phyloP scores from a whole-genome alignment of 2,797 vertebrate genomes.

The Peromyscus melanophrys region DNA sequence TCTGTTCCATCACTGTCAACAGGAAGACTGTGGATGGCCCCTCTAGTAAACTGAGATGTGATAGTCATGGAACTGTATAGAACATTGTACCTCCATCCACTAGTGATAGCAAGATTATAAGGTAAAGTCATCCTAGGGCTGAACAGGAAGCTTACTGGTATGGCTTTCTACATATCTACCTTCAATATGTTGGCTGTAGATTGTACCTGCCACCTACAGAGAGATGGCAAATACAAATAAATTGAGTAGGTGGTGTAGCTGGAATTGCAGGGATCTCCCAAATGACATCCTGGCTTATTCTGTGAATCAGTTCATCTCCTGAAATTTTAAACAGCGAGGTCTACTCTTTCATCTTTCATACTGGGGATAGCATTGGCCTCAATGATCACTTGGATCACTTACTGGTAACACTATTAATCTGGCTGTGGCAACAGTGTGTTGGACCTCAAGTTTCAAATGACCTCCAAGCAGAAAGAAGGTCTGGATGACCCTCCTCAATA shows the following conservation, averaged over 20 bases:
- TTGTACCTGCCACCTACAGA: not conserved
- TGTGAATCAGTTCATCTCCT: not conserved
- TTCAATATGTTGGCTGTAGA: not conserved
- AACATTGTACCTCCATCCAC: not conserved
- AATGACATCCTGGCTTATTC: not conserved
- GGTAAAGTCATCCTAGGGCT: not conserved
- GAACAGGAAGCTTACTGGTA: not conserved
- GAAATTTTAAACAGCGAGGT: not conserved
- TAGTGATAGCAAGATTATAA: not conserved
- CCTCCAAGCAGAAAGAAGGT: not conserved
- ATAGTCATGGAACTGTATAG: not conserved
- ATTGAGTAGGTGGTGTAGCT: not conserved
- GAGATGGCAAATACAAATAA: not conserved
- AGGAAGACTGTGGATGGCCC: not conserved
- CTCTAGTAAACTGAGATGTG: not conserved
- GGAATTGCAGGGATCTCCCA: not conserved
- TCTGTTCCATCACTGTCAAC: not conserved
- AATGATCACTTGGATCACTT: not conserved
- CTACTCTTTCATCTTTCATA: not conserved
- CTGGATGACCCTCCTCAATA: not conserved
- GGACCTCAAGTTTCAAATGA: not conserved
- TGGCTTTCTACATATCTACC: not conserved
- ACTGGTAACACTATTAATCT: not conserved
- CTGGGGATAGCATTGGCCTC: not conserved
- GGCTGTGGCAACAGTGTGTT: not conserved